Base-by-base conservation (phyloP, 2,888 invertebrate species). In the Orthonevra nobilis region DNA sequence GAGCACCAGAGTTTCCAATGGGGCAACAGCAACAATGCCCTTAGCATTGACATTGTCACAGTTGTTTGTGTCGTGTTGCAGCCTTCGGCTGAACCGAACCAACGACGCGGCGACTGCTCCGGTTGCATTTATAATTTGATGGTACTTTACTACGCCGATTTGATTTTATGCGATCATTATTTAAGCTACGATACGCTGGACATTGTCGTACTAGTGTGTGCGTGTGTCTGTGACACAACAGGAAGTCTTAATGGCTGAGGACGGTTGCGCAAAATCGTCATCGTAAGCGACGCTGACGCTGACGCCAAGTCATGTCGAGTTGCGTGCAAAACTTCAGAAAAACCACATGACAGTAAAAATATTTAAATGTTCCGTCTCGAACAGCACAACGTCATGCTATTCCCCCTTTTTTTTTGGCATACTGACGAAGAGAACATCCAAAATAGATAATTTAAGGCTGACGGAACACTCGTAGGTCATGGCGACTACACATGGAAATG, bases 81-180 rank as follows among this genome's bases (percentile, higher is more conserved):
- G 48, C 42, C 19, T 42, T 30, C 10, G 40, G 61, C 23, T 17
- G 10, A 9, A n/a, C 32, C 12, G 40, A 23, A 3, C 23, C 23
- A 5, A 23, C 23, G 23, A 23, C 6, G 38, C 54, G 36, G 26
- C 44, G 2, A 26, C 20, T 26, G 12, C 68, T 64, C 56, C 44
- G 77, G 64, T 72, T 77, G 72, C 72, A 77, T 77, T 70, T 72
- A 72, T 77, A 77, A 72, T 77, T 77, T 77, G 64, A 72, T 72
- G 64, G 38, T 64, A 77, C 72, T 77, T 77, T 77, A 77, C 72
- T 77, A 64, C 77, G 46, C 40, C 72, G 77, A 72, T 77, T 77
- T 77, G 77, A 77, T 77, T 77, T 77, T 77, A 77, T 77, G 28
- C 52, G 42, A 60, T 72, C 77, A 77, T 77, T 77, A 77, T 77